Percentiles rank a stretch among this genome's conserved stretches.
Conservation (phyloP, 2,113 vertebrate species). For the Ptilonorhynchus violaceus region DNA sequence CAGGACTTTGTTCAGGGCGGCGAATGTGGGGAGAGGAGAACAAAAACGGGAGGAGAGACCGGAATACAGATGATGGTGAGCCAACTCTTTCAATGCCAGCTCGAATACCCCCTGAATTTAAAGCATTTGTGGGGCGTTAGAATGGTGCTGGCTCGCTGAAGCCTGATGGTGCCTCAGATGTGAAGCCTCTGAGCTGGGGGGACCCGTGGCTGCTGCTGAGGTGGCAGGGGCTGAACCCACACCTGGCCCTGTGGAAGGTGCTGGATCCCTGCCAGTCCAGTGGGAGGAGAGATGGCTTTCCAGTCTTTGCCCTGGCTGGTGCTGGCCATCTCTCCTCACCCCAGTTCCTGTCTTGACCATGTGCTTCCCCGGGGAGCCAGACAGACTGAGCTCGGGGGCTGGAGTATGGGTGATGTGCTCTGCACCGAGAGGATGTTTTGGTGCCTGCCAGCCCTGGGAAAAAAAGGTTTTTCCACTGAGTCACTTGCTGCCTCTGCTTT, state of each 20-base stretch:
- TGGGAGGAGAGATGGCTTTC: not conserved
- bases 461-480: slow-evolving; percentile 24
- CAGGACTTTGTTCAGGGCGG: not conserved
- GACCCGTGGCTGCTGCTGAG: not conserved
- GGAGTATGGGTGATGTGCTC: rapidly evolving
- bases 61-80: not conserved
- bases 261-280: not conserved
- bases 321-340: not conserved
- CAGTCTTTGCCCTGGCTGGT: not conserved
- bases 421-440: not conserved
- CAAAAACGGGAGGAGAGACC: not conserved
- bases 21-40: not conserved
- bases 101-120: not conserved
- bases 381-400: not conserved
- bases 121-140: not conserved
- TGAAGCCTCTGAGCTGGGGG: not conserved
- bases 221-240: not conserved
- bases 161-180: not conserved
- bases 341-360: rapidly evolving
- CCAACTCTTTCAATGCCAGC: rapidly evolving
- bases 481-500: slow-evolving; percentile 34
- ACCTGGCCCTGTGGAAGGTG: not conserved
- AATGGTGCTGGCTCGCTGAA: rapidly evolving
- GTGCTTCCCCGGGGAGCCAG: rapidly evolving
- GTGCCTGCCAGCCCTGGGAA: not conserved